Evolutionary conservation across 2,888 invertebrate species (phyloP).

Genomic region (Steinernema hermaphroditum): DNA sequence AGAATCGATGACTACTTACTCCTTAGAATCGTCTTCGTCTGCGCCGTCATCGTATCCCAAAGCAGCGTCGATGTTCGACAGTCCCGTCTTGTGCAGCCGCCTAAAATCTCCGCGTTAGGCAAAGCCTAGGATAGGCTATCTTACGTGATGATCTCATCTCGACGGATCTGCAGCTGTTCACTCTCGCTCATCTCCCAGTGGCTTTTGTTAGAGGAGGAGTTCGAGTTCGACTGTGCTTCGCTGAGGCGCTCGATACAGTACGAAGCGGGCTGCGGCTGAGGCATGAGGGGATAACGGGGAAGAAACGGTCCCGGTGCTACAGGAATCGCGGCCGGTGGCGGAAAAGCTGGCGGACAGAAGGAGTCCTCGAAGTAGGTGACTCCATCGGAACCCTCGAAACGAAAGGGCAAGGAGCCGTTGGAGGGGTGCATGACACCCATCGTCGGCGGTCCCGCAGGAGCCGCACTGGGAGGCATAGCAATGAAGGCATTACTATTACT

Average conservation of each 20-base stretch:
- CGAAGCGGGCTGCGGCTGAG: not conserved
- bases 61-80: conserved; percentile 1
- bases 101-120: conserved; percentile 27
- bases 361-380: conserved; percentile 21
- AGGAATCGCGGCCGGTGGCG: not conserved
- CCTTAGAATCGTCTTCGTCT: conserved; percentile 34
- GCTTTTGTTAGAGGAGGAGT: not conserved
- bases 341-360: not conserved
- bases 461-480: not conserved
- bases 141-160: conserved; percentile 53
- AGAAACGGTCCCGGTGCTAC: conserved; percentile 2
- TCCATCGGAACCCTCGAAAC: conserved; percentile 1
- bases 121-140: not conserved
- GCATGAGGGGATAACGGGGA: not conserved
- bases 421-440: not conserved
- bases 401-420: conserved; percentile 1
- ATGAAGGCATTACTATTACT: not conserved
- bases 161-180: conserved; percentile 49
- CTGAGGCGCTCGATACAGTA: not conserved
- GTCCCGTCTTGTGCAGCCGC: conserved; percentile 31
- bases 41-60: conserved; percentile 20
- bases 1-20: too few species aligned
- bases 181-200: conserved; percentile 44
- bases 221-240: not conserved
- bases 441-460: not conserved